phyloP scores from a whole-genome alignment of 2,888 invertebrate species.

The Argyresthia albistria region DNA sequence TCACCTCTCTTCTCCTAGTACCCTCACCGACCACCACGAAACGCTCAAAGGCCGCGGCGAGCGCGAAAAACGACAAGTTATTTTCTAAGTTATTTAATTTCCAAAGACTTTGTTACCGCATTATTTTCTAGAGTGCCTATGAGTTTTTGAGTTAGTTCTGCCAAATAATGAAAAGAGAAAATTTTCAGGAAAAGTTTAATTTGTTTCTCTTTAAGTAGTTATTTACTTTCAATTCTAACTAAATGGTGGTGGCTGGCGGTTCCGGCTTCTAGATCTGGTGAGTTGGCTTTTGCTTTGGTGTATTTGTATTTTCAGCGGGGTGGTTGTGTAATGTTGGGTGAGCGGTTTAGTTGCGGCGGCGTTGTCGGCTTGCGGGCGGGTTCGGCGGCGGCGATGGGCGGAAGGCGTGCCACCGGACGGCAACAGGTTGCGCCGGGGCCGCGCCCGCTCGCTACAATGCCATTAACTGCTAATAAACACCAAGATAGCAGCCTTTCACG shows the following conservation, averaged over 20 bases:
- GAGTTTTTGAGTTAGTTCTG: constrained; percentile 30
- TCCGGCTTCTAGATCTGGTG: too few species aligned
- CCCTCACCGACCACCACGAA: constrained; percentile 20
- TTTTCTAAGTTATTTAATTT: constrained; percentile 34
- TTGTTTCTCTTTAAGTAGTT: constrained; percentile 37
- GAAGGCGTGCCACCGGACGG: constrained; percentile 61
- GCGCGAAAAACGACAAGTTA: constrained; percentile 22
- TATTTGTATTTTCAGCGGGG: too few species aligned
- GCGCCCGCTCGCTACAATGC: constrained; percentile 43
- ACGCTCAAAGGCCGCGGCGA: constrained; percentile 35
- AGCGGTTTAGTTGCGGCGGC: too few species aligned
- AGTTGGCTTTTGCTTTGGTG: too few species aligned
- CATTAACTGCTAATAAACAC: constrained; percentile 57
- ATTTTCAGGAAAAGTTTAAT: constrained; percentile 9
- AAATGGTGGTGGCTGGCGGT: too few species aligned
- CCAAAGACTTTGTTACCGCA: constrained; percentile 10
- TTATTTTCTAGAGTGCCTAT: constrained; percentile 39
- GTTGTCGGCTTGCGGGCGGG: too few species aligned
- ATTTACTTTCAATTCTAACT: constrained; percentile 17
- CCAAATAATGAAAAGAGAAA: constrained; percentile 9
- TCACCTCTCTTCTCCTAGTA: constrained; percentile 26
- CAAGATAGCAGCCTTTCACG: constrained; percentile 36
- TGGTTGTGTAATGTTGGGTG: too few species aligned
- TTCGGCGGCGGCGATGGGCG: constrained; percentile 42
- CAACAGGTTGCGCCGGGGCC: constrained; percentile 58